Percentiles rank a stretch among this genome's conserved stretches.
These are phyloP conservation scores for Aphelocoma coerulescens DNA, from an alignment of 2,113 vertebrate genomes.

Conservation along the genomic window DNA sequence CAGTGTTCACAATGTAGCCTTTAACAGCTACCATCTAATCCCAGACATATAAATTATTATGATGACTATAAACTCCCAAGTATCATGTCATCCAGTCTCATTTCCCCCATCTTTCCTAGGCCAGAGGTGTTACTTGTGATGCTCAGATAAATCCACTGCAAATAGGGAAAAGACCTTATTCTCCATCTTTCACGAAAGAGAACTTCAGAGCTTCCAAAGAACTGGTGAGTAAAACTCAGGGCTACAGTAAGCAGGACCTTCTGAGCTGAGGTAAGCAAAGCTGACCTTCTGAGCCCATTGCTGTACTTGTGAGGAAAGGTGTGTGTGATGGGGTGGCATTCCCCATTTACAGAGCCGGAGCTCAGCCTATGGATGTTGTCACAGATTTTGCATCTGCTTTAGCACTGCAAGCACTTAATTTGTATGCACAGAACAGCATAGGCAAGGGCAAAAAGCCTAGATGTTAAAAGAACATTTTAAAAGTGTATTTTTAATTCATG, in stretches of 20 bases:
- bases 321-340: not conserved
- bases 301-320: not conserved
- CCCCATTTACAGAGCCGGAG: not conserved
- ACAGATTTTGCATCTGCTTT: not conserved
- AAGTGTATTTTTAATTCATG: not conserved
- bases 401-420: not conserved
- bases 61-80: not conserved
- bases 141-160: conserved; percentile 78
- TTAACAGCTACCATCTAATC: not conserved
- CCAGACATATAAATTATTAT: not conserved
- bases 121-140: conserved; percentile 77
- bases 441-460: not conserved
- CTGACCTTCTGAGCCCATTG: not conserved
- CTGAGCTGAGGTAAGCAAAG: not conserved
- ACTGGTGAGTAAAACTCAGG: conserved; percentile 74
- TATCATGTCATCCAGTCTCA: not conserved
- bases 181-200: conserved; percentile 78
- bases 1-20: not conserved
- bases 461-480: not conserved
- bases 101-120: conserved; percentile 63
- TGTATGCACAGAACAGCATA: not conserved
- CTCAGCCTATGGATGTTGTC: not conserved
- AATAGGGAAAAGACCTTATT: conserved; percentile 66
- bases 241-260: not conserved
- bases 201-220: conserved; percentile 70